Conservation (phyloP, 2,888 invertebrate species). For the Willowsia nigromaculata region DNA sequence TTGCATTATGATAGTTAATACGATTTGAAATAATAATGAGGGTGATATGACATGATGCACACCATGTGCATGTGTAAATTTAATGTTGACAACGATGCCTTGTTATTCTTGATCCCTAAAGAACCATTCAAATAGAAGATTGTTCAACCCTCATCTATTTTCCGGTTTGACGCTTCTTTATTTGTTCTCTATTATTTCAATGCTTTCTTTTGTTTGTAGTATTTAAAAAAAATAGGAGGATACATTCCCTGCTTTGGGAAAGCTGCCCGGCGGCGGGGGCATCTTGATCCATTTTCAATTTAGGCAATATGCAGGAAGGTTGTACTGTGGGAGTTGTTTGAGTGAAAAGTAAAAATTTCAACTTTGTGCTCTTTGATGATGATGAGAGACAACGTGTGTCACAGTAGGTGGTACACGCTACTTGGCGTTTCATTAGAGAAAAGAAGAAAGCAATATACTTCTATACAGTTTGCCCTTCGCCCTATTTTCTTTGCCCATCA, state of each 20-base stretch:
- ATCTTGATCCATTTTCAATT: background rate
- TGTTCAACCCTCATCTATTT: background rate
- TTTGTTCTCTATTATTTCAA: background rate
- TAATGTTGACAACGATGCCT: background rate
- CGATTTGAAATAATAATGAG: slow-evolving; percentile 2
- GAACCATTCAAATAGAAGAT: background rate
- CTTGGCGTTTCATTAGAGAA: background rate
- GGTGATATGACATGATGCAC: background rate
- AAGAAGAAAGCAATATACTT: background rate
- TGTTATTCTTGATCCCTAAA: background rate
- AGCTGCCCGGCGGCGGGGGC: background rate
- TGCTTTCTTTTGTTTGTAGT: background rate
- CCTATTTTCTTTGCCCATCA: background rate
- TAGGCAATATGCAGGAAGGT: too few species aligned
- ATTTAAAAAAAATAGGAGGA: background rate
- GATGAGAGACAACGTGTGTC: slow-evolving; percentile 32
- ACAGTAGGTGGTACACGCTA: slow-evolving; percentile 37
- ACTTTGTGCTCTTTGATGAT: slow-evolving; percentile 59
- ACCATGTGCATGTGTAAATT: background rate
- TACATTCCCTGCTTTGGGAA: background rate
- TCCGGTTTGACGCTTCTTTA: slow-evolving; percentile 60
- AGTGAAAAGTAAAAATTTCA: slow-evolving; percentile 38
- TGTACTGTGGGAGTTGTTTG: too few species aligned
- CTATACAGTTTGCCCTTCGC: background rate
- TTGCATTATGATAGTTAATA: too few species aligned